phyloP scores from a whole-genome alignment of 2,113 vertebrate species.

The Psittacara wagleri region DNA sequence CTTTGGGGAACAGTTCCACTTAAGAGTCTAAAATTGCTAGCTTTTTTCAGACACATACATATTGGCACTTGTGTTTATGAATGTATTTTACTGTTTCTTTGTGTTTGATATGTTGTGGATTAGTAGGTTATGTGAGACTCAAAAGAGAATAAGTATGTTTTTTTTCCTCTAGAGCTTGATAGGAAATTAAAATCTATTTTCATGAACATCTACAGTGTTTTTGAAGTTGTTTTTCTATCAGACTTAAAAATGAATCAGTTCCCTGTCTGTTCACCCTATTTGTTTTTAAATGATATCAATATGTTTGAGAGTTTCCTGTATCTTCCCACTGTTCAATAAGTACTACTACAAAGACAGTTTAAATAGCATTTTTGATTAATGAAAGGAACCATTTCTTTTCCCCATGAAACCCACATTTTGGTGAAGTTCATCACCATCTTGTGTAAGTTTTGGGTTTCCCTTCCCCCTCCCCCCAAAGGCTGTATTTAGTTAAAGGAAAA shows the following conservation, averaged over 20 bases:
- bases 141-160: neutral
- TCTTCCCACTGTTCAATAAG: neutral
- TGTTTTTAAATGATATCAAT: neutral
- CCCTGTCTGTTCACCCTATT: neutral
- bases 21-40: constrained; percentile 24
- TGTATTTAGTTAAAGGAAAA: neutral
- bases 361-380: neutral
- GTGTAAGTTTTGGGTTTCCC: neutral
- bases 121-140: neutral
- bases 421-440: neutral
- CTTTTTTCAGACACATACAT: neutral
- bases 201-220: neutral
- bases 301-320: neutral
- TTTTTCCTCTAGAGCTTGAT: constrained; percentile 1
- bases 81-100: constrained; percentile 15
- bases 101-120: neutral
- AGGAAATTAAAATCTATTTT: constrained; percentile 49
- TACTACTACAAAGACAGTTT: neutral
- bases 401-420: neutral
- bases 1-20: neutral
- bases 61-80: constrained; percentile 24
- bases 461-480: too few relatives aligned
- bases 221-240: neutral
- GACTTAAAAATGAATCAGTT: constrained; percentile 28
- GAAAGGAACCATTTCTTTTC: neutral